Percentiles rank a stretch among this genome's conserved stretches.
Evolutionary conservation across 2,888 invertebrate genomes (phyloP).

Genomic region (Epicampocera succincta): DNA sequence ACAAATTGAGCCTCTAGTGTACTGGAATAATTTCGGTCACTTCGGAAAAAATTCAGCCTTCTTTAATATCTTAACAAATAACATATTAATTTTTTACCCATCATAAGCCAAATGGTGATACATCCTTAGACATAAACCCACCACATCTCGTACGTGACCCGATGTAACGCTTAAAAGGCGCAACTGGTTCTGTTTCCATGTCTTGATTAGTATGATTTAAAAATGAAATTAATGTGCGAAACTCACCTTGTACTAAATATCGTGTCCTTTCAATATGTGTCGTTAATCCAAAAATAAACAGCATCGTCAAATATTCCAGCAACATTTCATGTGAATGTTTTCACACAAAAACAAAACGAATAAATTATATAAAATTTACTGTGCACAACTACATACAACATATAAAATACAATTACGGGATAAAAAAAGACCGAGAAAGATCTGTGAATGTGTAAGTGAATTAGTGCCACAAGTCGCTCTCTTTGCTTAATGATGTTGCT

Average conservation of each 20-base stretch:
- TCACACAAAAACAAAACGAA: constrained; percentile 65
- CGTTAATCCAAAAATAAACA: constrained; percentile 81
- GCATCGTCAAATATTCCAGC: constrained; percentile 81
- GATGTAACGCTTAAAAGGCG: no score
- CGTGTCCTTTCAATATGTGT: constrained; percentile 77
- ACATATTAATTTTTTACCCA: no score
- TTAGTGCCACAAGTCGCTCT: not conserved
- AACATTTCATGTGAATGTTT: constrained; percentile 81
- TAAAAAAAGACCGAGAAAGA: not conserved
- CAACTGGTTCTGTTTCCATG: no score
- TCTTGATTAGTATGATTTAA: no score
- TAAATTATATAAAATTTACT: constrained; percentile 58
- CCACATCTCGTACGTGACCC: no score
- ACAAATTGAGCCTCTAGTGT: no score
- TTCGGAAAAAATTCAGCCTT: no score
- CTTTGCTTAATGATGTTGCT: not conserved
- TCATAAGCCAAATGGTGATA: no score
- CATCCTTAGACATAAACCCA: no score
- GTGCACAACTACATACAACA: constrained; percentile 43
- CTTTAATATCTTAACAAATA: no score
- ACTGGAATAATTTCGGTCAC: no score
- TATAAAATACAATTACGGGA: constrained; percentile 25
- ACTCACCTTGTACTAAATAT: constrained; percentile 76
- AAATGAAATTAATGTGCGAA: not conserved
- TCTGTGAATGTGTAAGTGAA: not conserved